Conservation (phyloP, 2,888 invertebrate genomes). For the Mycalesis mineus region DNA sequence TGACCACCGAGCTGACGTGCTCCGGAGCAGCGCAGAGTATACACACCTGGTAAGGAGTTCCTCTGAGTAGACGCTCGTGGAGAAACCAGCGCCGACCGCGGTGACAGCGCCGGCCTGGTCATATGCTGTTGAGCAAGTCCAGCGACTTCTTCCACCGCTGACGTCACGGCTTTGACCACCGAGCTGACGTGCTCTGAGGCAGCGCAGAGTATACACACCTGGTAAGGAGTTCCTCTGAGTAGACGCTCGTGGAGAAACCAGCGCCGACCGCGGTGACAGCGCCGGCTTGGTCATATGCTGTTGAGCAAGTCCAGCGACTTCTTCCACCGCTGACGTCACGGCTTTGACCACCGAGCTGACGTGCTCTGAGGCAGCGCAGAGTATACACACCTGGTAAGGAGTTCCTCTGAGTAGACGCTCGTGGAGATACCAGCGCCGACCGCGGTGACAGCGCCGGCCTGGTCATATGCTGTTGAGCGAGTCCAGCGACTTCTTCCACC, state of each 20-base stretch:
- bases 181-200: too few species aligned
- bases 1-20: too few species aligned
- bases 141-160: too few species aligned
- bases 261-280: constrained; percentile 62
- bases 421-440: constrained; percentile 65
- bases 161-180: too few species aligned
- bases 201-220: constrained; percentile 50
- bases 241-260: constrained; percentile 67
- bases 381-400: constrained; percentile 61
- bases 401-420: constrained; percentile 72
- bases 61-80: too few species aligned
- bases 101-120: too few species aligned
- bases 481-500: constrained; percentile 78
- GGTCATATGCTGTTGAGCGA: constrained; percentile 90
- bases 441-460: constrained; percentile 71
- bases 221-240: constrained; percentile 75
- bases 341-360: constrained; percentile 59
- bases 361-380: constrained; percentile 53
- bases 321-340: constrained; percentile 64
- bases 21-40: too few species aligned
- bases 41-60: constrained; percentile 64
- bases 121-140: too few species aligned
- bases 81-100: too few species aligned
- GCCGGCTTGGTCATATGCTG: constrained; percentile 86
- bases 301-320: constrained; percentile 84